Conservation (phyloP, 2,113 vertebrate genomes). For the Aviceda subcristata region DNA sequence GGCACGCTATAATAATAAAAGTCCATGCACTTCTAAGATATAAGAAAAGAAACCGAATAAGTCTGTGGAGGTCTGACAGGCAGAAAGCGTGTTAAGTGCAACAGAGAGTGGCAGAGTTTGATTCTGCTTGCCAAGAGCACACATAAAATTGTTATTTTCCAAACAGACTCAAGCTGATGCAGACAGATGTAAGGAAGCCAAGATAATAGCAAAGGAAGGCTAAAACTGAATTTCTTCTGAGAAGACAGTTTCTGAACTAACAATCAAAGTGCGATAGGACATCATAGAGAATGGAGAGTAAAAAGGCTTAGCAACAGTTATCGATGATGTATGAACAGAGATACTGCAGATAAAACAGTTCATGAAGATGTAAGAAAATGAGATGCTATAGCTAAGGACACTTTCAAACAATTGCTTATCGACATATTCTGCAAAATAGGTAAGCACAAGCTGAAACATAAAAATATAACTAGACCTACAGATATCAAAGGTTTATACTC, state of each 20-base stretch:
- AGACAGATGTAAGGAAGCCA: constrained; percentile 25
- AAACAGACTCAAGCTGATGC: constrained; percentile 36
- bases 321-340: neutral
- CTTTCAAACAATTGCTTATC: neutral
- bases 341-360: constrained; percentile 36
- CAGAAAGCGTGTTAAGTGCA: constrained; percentile 53
- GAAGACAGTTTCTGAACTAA: constrained; percentile 48
- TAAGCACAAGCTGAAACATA: neutral
- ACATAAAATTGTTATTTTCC: constrained; percentile 54
- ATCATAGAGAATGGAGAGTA: constrained; percentile 8
- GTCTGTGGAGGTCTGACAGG: constrained; percentile 50
- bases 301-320: constrained; percentile 12
- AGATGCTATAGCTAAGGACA: neutral
- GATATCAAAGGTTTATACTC: neutral
- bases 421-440: neutral
- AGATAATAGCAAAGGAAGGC: constrained; percentile 40
- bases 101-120: constrained; percentile 51
- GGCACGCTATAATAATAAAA: neutral
- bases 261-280: constrained; percentile 13
- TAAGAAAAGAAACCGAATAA: constrained; percentile 58
- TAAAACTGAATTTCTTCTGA: constrained; percentile 17
- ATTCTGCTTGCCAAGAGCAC: constrained; percentile 58
- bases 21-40: constrained; percentile 54
- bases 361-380: constrained; percentile 6
- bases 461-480: neutral